Evolutionary conservation across 2,113 vertebrate genomes (phyloP).

Genomic region (Rhynchomys soricoides): DNA sequence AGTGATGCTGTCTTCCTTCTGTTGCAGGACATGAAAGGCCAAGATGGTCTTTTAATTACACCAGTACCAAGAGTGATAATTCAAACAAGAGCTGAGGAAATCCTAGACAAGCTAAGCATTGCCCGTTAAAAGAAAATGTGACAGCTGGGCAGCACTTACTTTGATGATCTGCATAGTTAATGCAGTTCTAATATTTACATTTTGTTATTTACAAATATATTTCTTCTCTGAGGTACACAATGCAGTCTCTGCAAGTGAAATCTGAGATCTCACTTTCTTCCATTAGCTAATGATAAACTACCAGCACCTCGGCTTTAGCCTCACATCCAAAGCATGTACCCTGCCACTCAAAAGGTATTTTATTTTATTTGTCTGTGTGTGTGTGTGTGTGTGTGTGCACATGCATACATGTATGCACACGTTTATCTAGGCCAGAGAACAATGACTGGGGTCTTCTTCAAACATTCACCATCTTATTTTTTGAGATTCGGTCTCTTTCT

Average conservation of each 20-base stretch:
- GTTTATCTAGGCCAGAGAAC: background rate
- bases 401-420: background rate
- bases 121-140: background rate
- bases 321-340: background rate
- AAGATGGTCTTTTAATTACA: background rate
- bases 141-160: background rate
- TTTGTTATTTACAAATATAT: constrained; percentile 38
- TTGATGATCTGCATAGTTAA: background rate
- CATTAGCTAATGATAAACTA: background rate
- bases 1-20: background rate
- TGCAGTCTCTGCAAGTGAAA: background rate
- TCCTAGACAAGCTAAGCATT: background rate
- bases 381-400: background rate
- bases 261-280: background rate
- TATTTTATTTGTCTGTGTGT: background rate
- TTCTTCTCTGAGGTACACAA: background rate
- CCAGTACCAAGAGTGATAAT: background rate
- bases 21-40: constrained; percentile 1
- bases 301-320: background rate
- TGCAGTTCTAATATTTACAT: constrained; percentile 25
- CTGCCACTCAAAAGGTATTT: background rate
- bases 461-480: background rate
- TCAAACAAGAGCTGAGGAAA: background rate
- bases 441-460: background rate
- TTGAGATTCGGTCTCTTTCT: background rate